Evolutionary conservation across 2,888 invertebrate genomes (phyloP).

Genomic region (Protodeltote pygarga): DNA sequence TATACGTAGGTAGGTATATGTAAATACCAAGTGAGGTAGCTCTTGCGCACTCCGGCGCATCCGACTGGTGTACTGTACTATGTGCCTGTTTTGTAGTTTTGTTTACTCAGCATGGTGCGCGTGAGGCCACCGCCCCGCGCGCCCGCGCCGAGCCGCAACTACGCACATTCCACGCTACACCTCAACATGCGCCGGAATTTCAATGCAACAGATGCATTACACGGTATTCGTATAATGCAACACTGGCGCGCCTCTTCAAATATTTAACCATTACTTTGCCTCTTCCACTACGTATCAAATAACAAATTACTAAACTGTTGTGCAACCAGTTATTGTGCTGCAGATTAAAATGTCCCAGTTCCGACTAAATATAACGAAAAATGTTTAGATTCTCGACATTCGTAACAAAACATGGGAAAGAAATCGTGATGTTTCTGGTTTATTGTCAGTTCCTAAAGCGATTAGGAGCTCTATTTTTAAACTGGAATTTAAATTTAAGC

Average conservation of each 20-base stretch:
- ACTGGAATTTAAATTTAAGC: constrained; percentile 73
- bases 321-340: constrained; percentile 34
- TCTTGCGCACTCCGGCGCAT: constrained; percentile 52
- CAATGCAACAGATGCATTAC: constrained; percentile 70
- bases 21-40: constrained; percentile 36
- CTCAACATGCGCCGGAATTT: constrained; percentile 65
- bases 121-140: constrained; percentile 50
- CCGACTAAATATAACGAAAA: constrained; percentile 45
- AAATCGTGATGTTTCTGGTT: constrained; percentile 73
- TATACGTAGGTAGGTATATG: no score
- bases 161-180: constrained; percentile 67
- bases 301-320: constrained; percentile 39
- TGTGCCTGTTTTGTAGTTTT: constrained; percentile 71
- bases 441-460: constrained; percentile 77
- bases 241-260: constrained; percentile 58
- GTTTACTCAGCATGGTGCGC: constrained; percentile 79
- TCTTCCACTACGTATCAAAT: constrained; percentile 41
- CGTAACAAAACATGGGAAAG: constrained; percentile 55
- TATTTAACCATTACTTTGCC: constrained; percentile 53
- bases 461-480: constrained; percentile 75
- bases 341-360: constrained; percentile 31
- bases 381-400: constrained; percentile 51
- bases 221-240: constrained; percentile 42
- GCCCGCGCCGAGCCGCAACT: constrained; percentile 51
- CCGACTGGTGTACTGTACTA: constrained; percentile 60